phyloP scores from a whole-genome alignment of 2,113 vertebrate genomes.

The Fulmarus glacialis region DNA sequence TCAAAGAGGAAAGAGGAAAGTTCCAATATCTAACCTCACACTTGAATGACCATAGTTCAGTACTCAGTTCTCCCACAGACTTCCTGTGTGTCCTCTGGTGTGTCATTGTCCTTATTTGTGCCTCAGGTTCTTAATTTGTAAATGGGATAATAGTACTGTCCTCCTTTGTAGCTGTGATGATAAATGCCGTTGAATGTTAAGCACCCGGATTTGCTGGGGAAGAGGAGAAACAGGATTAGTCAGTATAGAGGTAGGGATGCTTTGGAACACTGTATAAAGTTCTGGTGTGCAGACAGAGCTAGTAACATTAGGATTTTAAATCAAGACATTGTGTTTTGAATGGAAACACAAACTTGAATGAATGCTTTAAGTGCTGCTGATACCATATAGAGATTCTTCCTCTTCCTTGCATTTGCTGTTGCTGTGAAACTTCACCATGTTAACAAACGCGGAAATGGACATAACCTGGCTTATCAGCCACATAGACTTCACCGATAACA shows the following conservation, averaged over 20 bases:
- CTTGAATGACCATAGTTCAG: neutral
- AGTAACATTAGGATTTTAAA: neutral
- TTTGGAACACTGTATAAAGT: neutral
- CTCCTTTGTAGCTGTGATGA: neutral
- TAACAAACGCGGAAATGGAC: neutral
- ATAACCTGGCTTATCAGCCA: neutral
- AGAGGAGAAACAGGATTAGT: neutral
- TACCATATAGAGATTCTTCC: neutral
- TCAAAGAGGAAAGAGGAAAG: neutral
- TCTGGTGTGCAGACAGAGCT: neutral
- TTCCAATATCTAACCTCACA: neutral
- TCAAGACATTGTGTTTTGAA: neutral
- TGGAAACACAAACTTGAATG: neutral
- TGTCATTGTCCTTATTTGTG: neutral
- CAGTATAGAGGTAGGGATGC: neutral
- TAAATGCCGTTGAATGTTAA: neutral
- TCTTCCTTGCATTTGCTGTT: neutral
- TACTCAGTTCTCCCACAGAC: conserved; percentile 14
- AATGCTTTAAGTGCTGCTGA: neutral
- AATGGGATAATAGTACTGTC: conserved; percentile 6
- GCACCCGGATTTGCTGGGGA: neutral
- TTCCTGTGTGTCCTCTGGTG: conserved; percentile 27
- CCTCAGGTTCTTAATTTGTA: neutral
- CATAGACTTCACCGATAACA: neutral
- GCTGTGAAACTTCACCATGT: neutral